Base-by-base conservation (phyloP, 2,113 vertebrate species). In the Aldabrachelys gigantea region DNA sequence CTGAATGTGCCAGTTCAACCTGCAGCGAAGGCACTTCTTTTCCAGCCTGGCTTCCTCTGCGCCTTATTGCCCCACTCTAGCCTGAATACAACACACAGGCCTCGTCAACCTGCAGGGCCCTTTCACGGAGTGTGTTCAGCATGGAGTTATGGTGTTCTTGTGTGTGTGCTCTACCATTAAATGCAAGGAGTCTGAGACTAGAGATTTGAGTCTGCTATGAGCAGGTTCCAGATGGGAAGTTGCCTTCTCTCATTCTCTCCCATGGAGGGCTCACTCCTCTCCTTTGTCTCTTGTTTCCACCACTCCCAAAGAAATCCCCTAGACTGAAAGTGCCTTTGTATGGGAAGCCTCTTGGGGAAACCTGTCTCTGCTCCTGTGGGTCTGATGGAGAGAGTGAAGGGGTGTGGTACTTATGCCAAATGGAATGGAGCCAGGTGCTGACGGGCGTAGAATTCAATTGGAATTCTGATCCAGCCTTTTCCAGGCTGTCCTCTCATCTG, bases 401-500 rank as follows among this genome's bases (percentile, higher is more conserved):
- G 22, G n/a, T 2, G 8, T 41, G 69, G 16, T 38, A 4, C 19
- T 38, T 38, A 19, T 22, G 29, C 35, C n/a, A 22, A 22, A 35
- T 38, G n/a, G 69, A n/a, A 75, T 11, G 21, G 21, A 75, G n/a
- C 69, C 69, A 22, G 17, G 38, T 10, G 38, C 69, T 41, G 35
- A 75, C n/a, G 10, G n/a, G n/a, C 4, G 35, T 62, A 16, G 29
- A 62, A 62, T 62, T 35, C 59, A 62, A 31, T 35, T 75, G 69
- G 38, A 75, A 41, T 75, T 75, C 10, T 22, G 17, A 21, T 21
- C 69, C n/a, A 21, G n/a, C 21, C 17, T 13, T 10, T 35, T 72
- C 31, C 1, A 1, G 31, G 0, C 85, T 17, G 12, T 0, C 59
- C 49, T n/a, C 29, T 62, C 59, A 62, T 7, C 49, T n/a, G 8